These are phyloP conservation scores for Lepisosteus oculatus DNA, from an alignment of 2,113 vertebrate species.

Conservation along the genomic window DNA sequence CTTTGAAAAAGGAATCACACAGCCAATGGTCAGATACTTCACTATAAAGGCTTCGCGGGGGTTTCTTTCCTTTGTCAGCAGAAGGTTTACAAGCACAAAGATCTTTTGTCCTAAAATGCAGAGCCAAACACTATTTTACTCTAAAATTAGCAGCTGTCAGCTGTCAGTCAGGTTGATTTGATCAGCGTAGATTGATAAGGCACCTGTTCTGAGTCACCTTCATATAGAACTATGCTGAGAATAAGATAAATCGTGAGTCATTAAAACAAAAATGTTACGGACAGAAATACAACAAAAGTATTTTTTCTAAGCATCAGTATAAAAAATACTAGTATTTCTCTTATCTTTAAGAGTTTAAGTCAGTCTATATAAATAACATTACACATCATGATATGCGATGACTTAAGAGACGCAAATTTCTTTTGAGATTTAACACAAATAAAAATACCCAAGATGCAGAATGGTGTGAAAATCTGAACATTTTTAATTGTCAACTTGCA, in stretches of 20 bases:
- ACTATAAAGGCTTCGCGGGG: background rate
- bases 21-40: background rate
- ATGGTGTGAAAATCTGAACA: too few relatives aligned
- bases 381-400: too few relatives aligned
- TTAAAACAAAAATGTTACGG: background rate
- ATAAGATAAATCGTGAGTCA: background rate
- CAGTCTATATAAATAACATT: too few relatives aligned
- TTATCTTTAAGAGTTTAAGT: too few relatives aligned
- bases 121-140: background rate
- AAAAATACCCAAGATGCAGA: too few relatives aligned
- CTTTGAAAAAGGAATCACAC: background rate
- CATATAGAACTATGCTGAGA: background rate
- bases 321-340: too few relatives aligned
- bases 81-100: background rate
- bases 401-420: too few relatives aligned
- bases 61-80: background rate
- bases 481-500: too few relatives aligned
- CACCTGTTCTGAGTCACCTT: conserved; percentile 9
- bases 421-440: too few relatives aligned
- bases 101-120: background rate
- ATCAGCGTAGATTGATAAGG: conserved; percentile 22
- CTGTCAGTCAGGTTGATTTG: conserved; percentile 6
- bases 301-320: background rate
- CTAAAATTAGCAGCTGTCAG: conserved; percentile 10
- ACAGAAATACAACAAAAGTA: background rate